Conservation (phyloP, 1,140 invertebrate species). For the Plutomurus gul region DNA sequence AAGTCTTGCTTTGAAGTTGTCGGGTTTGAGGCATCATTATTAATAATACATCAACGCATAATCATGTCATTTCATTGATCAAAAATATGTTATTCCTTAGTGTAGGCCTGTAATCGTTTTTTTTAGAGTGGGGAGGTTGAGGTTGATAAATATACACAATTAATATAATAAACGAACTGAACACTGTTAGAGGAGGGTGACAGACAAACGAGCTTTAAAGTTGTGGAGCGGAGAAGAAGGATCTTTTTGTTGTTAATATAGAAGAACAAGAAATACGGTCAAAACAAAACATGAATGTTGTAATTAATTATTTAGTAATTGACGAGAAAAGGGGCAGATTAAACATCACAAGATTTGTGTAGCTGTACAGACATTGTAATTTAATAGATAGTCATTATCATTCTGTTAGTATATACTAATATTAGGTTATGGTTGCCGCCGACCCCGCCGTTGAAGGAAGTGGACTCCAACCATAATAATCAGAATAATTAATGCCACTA, state of each 20-base stretch:
- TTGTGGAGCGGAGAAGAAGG: not conserved
- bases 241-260: not conserved
- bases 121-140: not conserved
- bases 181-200: not conserved
- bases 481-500: conserved; percentile 52
- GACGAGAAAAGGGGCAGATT: not conserved
- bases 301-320: not conserved
- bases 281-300: not conserved
- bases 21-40: not conserved
- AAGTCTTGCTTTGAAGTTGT: conserved; percentile 27
- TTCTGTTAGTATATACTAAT: conserved; percentile 8
- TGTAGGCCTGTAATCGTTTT: no score
- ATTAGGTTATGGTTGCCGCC: conserved; percentile 27
- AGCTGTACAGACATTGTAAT: not conserved
- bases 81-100: not conserved
- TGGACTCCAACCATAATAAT: conserved; percentile 50
- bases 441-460: conserved; percentile 42
- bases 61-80: not conserved
- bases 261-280: not conserved
- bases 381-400: not conserved
- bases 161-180: not conserved
- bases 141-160: not conserved
- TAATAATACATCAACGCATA: no score
- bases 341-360: not conserved
- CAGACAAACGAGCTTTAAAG: not conserved